These are phyloP conservation scores for Crossocerus cetratus DNA, from an alignment of 2,888 invertebrate species.

Conservation along the genomic window DNA sequence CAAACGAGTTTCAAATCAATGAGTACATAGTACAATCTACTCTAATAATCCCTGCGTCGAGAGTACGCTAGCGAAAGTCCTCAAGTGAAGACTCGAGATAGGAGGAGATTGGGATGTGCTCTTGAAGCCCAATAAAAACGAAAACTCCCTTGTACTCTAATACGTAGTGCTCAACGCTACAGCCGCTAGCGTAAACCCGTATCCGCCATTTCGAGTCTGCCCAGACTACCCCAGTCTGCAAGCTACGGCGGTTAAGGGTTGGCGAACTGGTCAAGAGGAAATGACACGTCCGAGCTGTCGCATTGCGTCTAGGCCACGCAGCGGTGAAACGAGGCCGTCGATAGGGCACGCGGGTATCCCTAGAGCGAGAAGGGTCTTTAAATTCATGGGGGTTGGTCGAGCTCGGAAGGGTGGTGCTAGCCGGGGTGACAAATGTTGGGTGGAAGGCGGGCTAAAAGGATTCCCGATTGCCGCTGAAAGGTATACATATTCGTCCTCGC, in stretches of 20 bases:
- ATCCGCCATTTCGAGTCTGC: background rate
- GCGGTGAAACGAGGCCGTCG: conserved; percentile 27
- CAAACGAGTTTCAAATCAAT: too few species aligned
- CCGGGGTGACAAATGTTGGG: conserved; percentile 42
- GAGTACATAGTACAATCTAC: too few species aligned
- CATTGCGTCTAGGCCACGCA: conserved; percentile 12
- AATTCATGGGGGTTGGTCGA: conserved; percentile 45
- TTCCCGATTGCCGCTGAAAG: conserved; percentile 42
- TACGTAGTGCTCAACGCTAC: background rate
- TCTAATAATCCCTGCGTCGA: too few species aligned
- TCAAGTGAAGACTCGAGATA: too few species aligned
- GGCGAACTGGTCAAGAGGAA: conserved; percentile 38
- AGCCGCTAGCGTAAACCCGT: background rate
- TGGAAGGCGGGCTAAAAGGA: conserved; percentile 31
- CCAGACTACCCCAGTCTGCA: background rate
- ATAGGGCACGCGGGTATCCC: conserved; percentile 41
- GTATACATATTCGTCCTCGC: conserved; percentile 25
- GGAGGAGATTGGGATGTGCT: background rate
- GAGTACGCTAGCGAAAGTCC: too few species aligned
- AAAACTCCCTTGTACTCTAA: background rate
- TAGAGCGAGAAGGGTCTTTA: conserved; percentile 22
- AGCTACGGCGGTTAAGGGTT: background rate
- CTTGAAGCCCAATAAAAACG: background rate
- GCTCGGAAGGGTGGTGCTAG: conserved; percentile 28
- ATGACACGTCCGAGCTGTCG: conserved; percentile 26